phyloP scores from a whole-genome alignment of 2,113 vertebrate genomes.

The Prionailurus viverrinus region DNA sequence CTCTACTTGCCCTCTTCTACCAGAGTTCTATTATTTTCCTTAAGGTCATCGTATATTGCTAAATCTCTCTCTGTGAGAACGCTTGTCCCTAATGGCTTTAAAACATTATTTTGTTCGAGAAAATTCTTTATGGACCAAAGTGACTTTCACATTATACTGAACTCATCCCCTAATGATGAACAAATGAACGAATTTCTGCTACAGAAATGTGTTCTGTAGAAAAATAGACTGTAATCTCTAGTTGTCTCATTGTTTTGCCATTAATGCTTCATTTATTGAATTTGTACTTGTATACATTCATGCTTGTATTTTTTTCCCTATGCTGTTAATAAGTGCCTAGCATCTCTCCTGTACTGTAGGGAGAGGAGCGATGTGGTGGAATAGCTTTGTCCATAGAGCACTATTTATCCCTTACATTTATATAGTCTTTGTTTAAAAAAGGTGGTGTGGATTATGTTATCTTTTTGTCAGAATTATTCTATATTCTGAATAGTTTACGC shows the following conservation, averaged over 20 bases:
- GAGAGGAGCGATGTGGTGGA: background rate
- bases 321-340: background rate
- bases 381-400: background rate
- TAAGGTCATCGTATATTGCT: background rate
- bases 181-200: background rate
- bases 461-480: constrained; percentile 4
- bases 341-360: background rate
- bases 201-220: background rate
- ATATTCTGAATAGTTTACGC: background rate
- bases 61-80: background rate
- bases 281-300: background rate
- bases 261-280: background rate
- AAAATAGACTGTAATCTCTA: background rate
- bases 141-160: constrained; percentile 35
- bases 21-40: background rate
- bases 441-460: background rate
- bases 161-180: background rate
- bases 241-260: background rate
- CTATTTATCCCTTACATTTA: background rate
- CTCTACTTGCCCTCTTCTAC: background rate
- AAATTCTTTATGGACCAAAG: constrained; percentile 28
- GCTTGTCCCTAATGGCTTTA: background rate
- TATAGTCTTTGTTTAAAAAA: background rate
- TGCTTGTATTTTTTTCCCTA: background rate
- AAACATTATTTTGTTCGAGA: background rate